Conservation (phyloP, 30 jellyfish, hydroid and myxozoan genomes). For the Hydra vulgaris region DNA sequence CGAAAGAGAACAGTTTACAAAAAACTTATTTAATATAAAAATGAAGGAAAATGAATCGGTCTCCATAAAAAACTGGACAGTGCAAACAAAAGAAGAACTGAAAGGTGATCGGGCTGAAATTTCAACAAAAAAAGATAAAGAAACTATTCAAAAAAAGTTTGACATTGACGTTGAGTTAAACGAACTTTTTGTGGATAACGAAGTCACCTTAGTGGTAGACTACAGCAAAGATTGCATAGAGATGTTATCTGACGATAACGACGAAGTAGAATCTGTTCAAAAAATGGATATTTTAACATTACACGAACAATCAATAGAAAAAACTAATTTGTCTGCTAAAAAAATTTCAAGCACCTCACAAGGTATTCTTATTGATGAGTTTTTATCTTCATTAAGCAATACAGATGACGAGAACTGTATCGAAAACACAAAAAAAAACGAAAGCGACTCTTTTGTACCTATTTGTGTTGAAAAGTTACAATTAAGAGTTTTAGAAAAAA, state of each 20-base stretch:
- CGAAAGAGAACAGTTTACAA: conserved; percentile 26
- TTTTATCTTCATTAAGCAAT: neutral
- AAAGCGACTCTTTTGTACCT: too few species aligned
- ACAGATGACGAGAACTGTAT: neutral
- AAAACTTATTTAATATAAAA: conserved; percentile 6
- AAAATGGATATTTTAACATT: neutral
- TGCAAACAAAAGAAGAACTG: neutral
- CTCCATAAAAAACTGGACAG: too few species aligned
- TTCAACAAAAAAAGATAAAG: neutral
- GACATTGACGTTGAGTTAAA: neutral
- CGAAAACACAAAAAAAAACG: neutral
- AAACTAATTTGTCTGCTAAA: neutral
- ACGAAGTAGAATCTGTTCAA: too few species aligned
- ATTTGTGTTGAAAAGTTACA: too few species aligned
- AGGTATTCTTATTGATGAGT: neutral
- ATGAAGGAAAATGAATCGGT: conserved; percentile 19
- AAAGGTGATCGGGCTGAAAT: neutral
- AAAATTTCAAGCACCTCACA: neutral
- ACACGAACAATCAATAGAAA: neutral
- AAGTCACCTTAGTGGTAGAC: conserved; percentile 23
- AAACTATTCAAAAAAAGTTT: neutral
- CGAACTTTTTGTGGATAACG: neutral
- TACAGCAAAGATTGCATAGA: neutral
- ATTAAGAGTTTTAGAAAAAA: neutral
- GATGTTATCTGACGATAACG: neutral